Evolutionary conservation across 2,113 vertebrate species (phyloP).

Genomic region (Hippocampus zosterae): DNA sequence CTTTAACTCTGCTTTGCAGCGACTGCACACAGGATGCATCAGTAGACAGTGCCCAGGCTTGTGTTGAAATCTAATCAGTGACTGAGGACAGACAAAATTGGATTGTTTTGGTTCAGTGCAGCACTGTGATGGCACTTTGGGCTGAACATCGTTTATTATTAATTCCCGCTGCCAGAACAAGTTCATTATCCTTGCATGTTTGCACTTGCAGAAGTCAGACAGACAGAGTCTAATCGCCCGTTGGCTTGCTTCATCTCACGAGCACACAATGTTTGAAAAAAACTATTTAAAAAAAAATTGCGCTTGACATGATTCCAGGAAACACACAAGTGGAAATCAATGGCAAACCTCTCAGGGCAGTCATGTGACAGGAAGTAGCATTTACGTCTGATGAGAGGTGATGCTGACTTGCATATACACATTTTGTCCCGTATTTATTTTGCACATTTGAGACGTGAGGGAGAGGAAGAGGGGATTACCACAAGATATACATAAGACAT

Average conservation of each 20-base stretch:
- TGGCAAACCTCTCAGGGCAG: slow-evolving; percentile 17
- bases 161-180: slow-evolving; percentile 16
- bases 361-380: slow-evolving; percentile 19
- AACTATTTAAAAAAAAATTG: no score
- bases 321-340: slow-evolving; percentile 46
- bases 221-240: neutral
- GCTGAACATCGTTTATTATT: slow-evolving; percentile 43
- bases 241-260: neutral
- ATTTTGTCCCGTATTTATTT: neutral
- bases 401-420: neutral
- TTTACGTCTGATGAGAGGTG: neutral
- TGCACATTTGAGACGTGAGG: neutral
- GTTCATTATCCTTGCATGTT: slow-evolving; percentile 14
- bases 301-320: slow-evolving; percentile 41
- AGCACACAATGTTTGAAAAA: neutral
- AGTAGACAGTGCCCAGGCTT: slow-evolving; percentile 4
- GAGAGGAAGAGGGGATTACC: neutral
- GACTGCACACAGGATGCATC: neutral
- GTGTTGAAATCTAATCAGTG: slow-evolving; percentile 25
- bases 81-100: slow-evolving; percentile 20
- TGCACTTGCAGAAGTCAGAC: slow-evolving; percentile 9
- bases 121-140: slow-evolving; percentile 60
- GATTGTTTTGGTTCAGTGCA: slow-evolving; percentile 40
- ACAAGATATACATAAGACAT: no score
- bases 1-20: neutral